These are phyloP conservation scores for Campoletis raptor DNA, from an alignment of 2,888 invertebrate genomes.

Conservation along the genomic window DNA sequence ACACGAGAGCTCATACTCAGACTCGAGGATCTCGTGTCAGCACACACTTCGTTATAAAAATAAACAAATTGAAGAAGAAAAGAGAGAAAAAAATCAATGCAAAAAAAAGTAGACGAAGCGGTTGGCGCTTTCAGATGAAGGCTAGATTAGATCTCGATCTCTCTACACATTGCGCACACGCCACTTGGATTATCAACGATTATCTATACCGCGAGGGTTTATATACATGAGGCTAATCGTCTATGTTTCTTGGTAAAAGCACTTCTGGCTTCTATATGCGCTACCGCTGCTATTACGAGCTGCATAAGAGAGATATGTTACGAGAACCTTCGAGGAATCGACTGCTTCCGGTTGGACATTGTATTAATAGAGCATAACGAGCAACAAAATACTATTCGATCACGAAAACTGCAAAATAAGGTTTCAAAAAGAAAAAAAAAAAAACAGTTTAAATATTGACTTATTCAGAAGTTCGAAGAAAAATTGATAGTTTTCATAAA, in stretches of 20 bases:
- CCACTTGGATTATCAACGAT: constrained; percentile 65
- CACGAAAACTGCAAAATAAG: background rate
- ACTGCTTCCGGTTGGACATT: constrained; percentile 62
- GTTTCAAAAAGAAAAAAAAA: background rate
- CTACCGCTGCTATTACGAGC: constrained; percentile 46
- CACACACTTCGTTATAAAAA: constrained; percentile 44
- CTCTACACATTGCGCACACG: constrained; percentile 41
- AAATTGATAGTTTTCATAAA: background rate
- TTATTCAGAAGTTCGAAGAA: too few relatives aligned
- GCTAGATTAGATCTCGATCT: constrained; percentile 68
- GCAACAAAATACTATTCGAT: background rate
- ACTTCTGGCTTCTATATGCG: constrained; percentile 51
- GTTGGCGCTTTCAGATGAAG: constrained; percentile 67
- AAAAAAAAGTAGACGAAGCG: constrained; percentile 55
- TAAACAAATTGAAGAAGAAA: constrained; percentile 38
- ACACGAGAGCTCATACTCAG: constrained; percentile 58
- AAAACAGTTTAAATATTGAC: too few relatives aligned
- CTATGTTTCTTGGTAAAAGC: constrained; percentile 66
- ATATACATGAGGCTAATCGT: constrained; percentile 48
- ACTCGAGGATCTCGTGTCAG: constrained; percentile 45
- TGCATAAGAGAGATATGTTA: constrained; percentile 24
- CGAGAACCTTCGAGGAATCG: constrained; percentile 62
- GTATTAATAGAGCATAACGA: constrained; percentile 42
- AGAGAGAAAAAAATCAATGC: constrained; percentile 34
- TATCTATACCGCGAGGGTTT: constrained; percentile 59